Evolutionary conservation across 1,140 invertebrate genomes (phyloP).

Genomic region (Camponotus vicinus): DNA sequence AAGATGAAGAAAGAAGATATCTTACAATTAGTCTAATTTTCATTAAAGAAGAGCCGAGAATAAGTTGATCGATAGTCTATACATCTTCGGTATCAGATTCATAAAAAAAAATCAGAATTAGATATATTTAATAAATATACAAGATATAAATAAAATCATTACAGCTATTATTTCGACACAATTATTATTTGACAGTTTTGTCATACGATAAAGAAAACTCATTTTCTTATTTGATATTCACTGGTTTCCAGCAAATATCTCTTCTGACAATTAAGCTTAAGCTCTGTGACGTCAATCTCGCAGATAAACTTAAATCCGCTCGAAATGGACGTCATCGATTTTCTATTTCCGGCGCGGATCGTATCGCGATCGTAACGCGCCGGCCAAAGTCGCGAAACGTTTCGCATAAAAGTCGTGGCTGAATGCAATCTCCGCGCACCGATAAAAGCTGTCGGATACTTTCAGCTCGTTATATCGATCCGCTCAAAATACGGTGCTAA

Average conservation of each 20-base stretch:
- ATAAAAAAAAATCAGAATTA: background rate
- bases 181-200: background rate
- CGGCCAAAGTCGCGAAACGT: conserved; percentile 31
- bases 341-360: conserved; percentile 55
- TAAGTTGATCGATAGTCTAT: background rate
- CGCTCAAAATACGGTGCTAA: conserved; percentile 59
- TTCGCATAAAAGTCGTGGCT: conserved; percentile 56
- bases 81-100: background rate
- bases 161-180: no score
- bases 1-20: background rate
- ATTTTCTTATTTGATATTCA: conserved; percentile 22
- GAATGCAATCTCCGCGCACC: conserved; percentile 52
- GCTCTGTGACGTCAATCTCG: conserved; percentile 31
- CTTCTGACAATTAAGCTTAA: conserved; percentile 41
- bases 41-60: background rate
- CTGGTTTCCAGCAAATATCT: conserved; percentile 3
- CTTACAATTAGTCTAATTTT: background rate
- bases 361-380: conserved; percentile 55
- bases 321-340: conserved; percentile 48
- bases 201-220: background rate
- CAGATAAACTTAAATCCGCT: conserved; percentile 46
- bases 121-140: background rate
- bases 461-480: conserved; percentile 58
- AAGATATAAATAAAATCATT: no score
- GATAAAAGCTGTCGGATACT: conserved; percentile 56